Percentiles rank a stretch among this genome's conserved stretches.
phyloP scores from a whole-genome alignment of 2,113 vertebrate species.

The Ptychochromis oligacanthus region DNA sequence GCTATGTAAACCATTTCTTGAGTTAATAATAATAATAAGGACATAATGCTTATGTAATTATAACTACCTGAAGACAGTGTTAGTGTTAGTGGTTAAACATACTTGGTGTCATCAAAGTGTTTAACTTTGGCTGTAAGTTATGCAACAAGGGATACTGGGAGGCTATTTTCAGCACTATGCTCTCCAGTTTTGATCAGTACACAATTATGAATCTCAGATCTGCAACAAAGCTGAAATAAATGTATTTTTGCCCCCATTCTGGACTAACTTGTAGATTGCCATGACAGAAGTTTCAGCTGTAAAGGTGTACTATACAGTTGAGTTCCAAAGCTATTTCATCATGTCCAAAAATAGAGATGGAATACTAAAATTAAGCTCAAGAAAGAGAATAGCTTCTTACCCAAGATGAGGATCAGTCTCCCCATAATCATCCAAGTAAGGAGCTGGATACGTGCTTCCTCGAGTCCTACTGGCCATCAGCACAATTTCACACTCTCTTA shows the following conservation, averaged over 20 bases:
- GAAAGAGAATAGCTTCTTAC: slow-evolving; percentile 75
- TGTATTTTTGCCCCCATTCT: background rate
- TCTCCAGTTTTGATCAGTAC: background rate
- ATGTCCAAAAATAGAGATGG: background rate
- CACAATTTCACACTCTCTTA: slow-evolving; percentile 94
- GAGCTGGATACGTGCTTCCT: slow-evolving; percentile 92
- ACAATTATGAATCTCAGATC: background rate
- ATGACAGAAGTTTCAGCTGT: background rate
- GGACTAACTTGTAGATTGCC: background rate
- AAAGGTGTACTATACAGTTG: background rate
- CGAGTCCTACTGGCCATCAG: slow-evolving; percentile 93
- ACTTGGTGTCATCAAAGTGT: background rate
- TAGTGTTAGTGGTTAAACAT: background rate
- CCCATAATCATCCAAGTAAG: slow-evolving; percentile 97
- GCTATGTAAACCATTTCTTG: background rate
- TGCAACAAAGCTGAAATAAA: background rate
- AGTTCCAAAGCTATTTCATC: background rate
- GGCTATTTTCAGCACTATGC: background rate
- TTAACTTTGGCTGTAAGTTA: background rate
- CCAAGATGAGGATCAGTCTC: slow-evolving; percentile 94
- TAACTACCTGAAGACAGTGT: background rate
- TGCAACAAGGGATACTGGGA: background rate
- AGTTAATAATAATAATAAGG: background rate
- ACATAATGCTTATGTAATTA: background rate
- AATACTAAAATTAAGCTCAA: background rate